These are phyloP conservation scores for Nothocercus julius DNA, from an alignment of 2,113 vertebrate genomes.

Conservation along the genomic window DNA sequence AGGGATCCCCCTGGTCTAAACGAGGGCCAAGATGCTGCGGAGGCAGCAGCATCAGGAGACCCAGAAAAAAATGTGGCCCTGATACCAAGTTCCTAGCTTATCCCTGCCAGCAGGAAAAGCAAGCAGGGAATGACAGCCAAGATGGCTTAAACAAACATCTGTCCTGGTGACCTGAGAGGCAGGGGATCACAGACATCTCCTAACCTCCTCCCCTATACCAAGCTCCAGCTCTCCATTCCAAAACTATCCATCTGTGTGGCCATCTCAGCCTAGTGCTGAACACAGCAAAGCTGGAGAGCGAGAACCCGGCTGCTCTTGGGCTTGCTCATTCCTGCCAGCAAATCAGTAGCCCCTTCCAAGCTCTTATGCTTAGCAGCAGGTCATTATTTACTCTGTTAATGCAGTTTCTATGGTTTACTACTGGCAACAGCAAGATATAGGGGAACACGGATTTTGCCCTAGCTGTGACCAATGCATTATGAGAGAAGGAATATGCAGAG, in stretches of 20 bases:
- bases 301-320: background rate
- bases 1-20: too few relatives aligned
- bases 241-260: background rate
- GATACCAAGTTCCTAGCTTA: background rate
- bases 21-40: background rate
- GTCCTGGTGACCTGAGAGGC: accelerated
- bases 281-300: background rate
- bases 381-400: conserved; percentile 12
- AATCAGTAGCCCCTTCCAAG: background rate
- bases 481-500: background rate
- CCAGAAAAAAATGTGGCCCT: accelerated
- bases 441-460: background rate
- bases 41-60: background rate
- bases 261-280: background rate
- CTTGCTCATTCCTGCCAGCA: background rate
- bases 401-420: conserved; percentile 5
- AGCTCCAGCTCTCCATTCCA: background rate
- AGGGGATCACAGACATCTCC: background rate
- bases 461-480: conserved; percentile 22
- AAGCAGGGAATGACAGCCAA: background rate
- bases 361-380: conserved; percentile 26
- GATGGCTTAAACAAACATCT: background rate
- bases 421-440: background rate
- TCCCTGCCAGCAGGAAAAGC: background rate
- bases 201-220: background rate